phyloP scores from a whole-genome alignment of 23 tunicate genomes.

The Botrylloides violaceus region DNA sequence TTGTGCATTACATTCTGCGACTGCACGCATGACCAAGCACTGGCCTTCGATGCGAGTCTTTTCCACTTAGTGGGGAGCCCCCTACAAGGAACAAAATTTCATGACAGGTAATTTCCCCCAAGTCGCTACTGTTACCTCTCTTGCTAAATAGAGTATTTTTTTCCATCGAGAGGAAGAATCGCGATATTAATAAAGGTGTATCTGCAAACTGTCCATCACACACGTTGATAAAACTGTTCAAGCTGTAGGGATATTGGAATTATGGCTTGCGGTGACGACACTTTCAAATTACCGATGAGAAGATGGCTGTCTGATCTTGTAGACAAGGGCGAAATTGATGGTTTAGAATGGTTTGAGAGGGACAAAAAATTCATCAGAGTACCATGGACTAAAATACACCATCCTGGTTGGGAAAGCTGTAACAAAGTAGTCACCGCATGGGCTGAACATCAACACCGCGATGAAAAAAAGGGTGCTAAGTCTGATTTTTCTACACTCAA shows the following conservation, averaged over 20 bases:
- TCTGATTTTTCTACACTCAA: conserved; percentile 15
- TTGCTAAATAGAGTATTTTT: too few species aligned
- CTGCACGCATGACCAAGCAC: too few species aligned
- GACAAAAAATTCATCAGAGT: conserved; percentile 17
- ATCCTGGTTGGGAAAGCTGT: conserved; percentile 40
- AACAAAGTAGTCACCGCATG: conserved; percentile 19
- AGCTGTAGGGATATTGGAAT: background rate
- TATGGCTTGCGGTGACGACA: background rate
- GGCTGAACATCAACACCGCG: conserved; percentile 23
- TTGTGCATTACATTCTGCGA: too few species aligned
- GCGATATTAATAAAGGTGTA: too few species aligned
- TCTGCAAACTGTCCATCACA: too few species aligned
- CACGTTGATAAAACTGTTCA: background rate
- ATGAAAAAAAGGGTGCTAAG: conserved; percentile 1
- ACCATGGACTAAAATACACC: conserved; percentile 32
- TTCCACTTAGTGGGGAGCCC: too few species aligned
- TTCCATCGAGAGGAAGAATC: too few species aligned
- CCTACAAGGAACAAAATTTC: too few species aligned
- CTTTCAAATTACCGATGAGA: conserved; percentile 21
- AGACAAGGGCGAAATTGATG: conserved; percentile 19
- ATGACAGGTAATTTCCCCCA: too few species aligned
- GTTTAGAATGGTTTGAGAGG: conserved; percentile 19
- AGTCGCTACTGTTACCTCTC: too few species aligned
- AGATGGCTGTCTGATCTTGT: conserved; percentile 34
- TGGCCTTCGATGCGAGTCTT: too few species aligned